phyloP scores from a whole-genome alignment of 2,888 invertebrate genomes.

The Parthenolecanium corni region DNA sequence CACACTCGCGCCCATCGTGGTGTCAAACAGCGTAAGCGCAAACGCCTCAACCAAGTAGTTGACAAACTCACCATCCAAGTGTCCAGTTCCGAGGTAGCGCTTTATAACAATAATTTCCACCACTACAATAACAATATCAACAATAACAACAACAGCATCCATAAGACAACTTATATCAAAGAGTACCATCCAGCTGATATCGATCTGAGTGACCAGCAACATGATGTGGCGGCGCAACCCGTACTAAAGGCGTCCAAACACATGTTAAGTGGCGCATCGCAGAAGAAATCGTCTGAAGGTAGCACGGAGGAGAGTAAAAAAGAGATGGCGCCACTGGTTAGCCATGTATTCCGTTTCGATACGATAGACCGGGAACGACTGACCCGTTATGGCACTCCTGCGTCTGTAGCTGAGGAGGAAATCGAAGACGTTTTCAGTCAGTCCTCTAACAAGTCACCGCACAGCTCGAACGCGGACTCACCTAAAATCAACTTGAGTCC shows the following conservation, averaged over 20 bases:
- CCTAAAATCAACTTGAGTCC: slow-evolving; percentile 47
- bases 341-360: slow-evolving; percentile 46
- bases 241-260: slow-evolving; percentile 35
- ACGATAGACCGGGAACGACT: slow-evolving; percentile 38
- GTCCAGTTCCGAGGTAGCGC: slow-evolving; percentile 34
- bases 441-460: slow-evolving; percentile 46
- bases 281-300: not conserved
- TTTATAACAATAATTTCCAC: slow-evolving; percentile 43
- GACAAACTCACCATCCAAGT: slow-evolving; percentile 53
- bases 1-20: slow-evolving; percentile 50
- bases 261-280: slow-evolving; percentile 35
- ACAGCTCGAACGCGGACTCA: slow-evolving; percentile 45
- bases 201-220: not conserved
- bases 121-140: slow-evolving; percentile 40
- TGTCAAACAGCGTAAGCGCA: slow-evolving; percentile 59
- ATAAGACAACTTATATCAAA: slow-evolving; percentile 36
- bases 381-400: slow-evolving; percentile 14
- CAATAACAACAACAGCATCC: slow-evolving; percentile 38
- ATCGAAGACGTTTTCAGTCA: slow-evolving; percentile 50
- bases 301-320: slow-evolving; percentile 17
- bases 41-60: slow-evolving; percentile 65
- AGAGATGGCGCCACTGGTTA: slow-evolving; percentile 33
- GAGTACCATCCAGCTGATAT: slow-evolving; percentile 16
- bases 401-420: slow-evolving; percentile 40
- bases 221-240: slow-evolving; percentile 2